Base-by-base conservation (phyloP, 2,888 invertebrate genomes). In the Caenorhabditis afra region DNA sequence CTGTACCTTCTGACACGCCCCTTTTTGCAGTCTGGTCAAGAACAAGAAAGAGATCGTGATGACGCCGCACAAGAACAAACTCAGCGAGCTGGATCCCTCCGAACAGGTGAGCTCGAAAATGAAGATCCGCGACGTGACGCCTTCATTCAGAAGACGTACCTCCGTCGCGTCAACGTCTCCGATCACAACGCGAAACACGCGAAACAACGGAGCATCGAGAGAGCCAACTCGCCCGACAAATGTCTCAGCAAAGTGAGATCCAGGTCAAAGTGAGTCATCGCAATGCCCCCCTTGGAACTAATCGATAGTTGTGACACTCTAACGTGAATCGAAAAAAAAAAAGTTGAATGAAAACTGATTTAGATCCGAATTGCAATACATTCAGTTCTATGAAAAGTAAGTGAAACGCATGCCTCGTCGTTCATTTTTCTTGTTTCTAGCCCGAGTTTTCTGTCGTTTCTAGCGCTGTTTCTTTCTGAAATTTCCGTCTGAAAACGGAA, bases 51-150 rank as follows among this genome's bases (percentile, higher is more conserved):
- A 82, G 52, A 85, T 88, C 14, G 87, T 88, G 37, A 88, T 88
- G 88, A 82, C 86, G n/a, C 88, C 88, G 1, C 88, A 88, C 77
- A 88, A 88, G 70, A 88, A 87, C 79, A 87, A 88, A 57, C 64
- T 88, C 47, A 83, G 83, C 59, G 84, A 84, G 37, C 52, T 86
- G 77, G 79, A 78, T 22, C 68, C 79, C 12, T 67, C 79, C 1
- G 85, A 86, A 18, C 86, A 83, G 76, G 84, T 29, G 29, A 3
- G 29, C 29, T 44, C n/a, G n/a, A n/a, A n/a, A n/a, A n/a, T n/a
- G n/a, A n/a, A n/a, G n/a, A n/a, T n/a, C n/a, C n/a, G n/a, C n/a
- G n/a, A n/a, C n/a, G n/a, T n/a, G n/a, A n/a, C n/a, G n/a, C 11
- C 11, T 23, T 62, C n/a, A n/a, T 79, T 29, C 66, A 85, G 82